Base-by-base conservation (phyloP, 2,113 vertebrate genomes). In the Capricornis sumatraensis region DNA sequence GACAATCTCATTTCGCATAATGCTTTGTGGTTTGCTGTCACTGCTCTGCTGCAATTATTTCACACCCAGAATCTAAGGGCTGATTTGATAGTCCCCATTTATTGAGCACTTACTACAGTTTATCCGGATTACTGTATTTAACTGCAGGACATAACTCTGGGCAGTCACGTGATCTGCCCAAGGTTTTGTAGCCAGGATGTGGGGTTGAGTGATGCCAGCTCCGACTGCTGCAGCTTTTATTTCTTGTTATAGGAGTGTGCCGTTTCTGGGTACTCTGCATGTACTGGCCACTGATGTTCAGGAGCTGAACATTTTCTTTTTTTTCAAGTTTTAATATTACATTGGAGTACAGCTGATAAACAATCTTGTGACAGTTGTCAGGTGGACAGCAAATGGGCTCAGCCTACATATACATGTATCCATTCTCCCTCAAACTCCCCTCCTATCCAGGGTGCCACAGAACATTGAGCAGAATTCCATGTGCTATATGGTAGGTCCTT, bases 201-300 rank as follows among this genome's bases (percentile, higher is more conserved):
- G 45, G 36, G 1, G 5, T 47, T 16, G 53, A 74, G 81, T 3
- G 40, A 47, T 3, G 11, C 11, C 5, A 11, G 53, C 15, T 50
- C 33, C 7, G 2, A 15, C 17, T 2, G 12, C 43, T 62, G 52
- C 11, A 40, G 96, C 2, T 60, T 87, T 71, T 25, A 33, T 17
- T 40, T 52, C 62, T 27, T 21, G n/a, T 21, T 1, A 40, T 2
- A 33, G 33, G 33, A 21, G 19, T 28, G 30, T 60, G 12, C 53
- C 60, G n/a, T 64, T 60, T 45, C 17, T n/a, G 33, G 16, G 14
- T 12, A 27, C 3, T 1, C 33, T 4, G 17, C n/a, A 10, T 7
- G 2, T 16, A 6, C 6, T 14, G 2, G 19, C 33, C 11, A 17
- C 4, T 21, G 25, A 14, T 1, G 6, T 2, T 28, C 16, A 1